Conservation (phyloP, 2,888 invertebrate genomes). For the Metalampra italica region DNA sequence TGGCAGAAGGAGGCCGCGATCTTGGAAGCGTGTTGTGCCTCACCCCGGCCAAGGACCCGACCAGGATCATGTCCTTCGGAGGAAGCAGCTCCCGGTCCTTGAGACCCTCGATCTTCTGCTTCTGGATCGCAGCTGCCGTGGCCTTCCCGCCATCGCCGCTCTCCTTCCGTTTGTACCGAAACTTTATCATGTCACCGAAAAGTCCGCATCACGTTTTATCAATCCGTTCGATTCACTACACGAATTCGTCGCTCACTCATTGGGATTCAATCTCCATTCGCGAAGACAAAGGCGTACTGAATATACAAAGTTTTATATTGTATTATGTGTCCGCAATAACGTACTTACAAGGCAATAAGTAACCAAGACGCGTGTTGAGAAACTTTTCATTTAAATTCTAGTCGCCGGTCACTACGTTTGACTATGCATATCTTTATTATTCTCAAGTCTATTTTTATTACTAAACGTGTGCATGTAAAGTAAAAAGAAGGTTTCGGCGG, state of each 20-base stretch:
- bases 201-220: constrained; percentile 49
- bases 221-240: constrained; percentile 19
- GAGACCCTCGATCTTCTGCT: constrained; percentile 69
- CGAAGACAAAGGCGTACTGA: constrained; percentile 54
- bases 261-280: constrained; percentile 3
- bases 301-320: constrained; percentile 27
- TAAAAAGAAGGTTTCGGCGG: constrained; percentile 46
- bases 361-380: constrained; percentile 62
- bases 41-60: constrained; percentile 59
- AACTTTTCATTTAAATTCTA: constrained; percentile 60
- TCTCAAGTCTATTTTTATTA: constrained; percentile 9
- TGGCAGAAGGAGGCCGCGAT: constrained; percentile 48
- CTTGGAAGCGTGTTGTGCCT: constrained; percentile 69
- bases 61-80: constrained; percentile 63
- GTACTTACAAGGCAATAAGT: constrained; percentile 61
- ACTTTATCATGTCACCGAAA: constrained; percentile 79
- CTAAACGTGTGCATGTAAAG: constrained; percentile 16
- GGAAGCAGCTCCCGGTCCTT: constrained; percentile 65
- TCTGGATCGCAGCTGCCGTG: constrained; percentile 60
- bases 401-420: constrained; percentile 30
- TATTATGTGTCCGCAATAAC: constrained; percentile 6
- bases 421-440: constrained; percentile 32
- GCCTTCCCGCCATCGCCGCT: constrained; percentile 51
- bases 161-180: constrained; percentile 82
- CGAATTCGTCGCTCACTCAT: constrained; percentile 25